phyloP scores from a whole-genome alignment of 2,797 vertebrate genomes.

The Steatocranus sp. region DNA sequence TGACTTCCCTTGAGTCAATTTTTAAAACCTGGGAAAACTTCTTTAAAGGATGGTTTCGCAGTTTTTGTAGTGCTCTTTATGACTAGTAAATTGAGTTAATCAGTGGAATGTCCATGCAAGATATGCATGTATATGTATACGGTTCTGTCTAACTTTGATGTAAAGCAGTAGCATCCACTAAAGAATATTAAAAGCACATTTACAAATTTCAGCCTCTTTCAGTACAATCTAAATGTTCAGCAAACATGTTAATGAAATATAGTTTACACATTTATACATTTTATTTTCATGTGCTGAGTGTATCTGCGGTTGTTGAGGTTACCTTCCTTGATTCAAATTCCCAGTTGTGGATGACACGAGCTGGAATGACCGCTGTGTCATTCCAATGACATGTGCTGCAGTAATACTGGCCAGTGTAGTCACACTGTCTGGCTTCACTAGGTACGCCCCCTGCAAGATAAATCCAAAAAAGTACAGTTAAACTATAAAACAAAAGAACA shows the following conservation, averaged over 20 bases:
- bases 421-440: slow-evolving; percentile 91
- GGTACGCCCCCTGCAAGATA: slow-evolving; percentile 82
- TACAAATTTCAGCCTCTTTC: neutral
- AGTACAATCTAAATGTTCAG: neutral
- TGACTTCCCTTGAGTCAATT: neutral
- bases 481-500: neutral
- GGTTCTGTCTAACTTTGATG: neutral
- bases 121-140: neutral
- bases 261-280: neutral
- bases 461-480: neutral
- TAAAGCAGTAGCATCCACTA: neutral
- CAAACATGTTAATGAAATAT: neutral
- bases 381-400: slow-evolving; percentile 98
- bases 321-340: slow-evolving; percentile 95
- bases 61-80: neutral
- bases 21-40: neutral
- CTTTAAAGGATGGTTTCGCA: neutral
- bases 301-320: neutral
- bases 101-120: neutral
- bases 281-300: neutral
- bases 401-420: slow-evolving; percentile 97
- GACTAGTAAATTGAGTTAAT: neutral
- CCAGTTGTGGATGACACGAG: slow-evolving; percentile 97
- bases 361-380: slow-evolving; percentile 87
- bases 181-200: neutral